phyloP scores from a whole-genome alignment of 2,888 invertebrate species.

The Plemyria rubiginata region DNA sequence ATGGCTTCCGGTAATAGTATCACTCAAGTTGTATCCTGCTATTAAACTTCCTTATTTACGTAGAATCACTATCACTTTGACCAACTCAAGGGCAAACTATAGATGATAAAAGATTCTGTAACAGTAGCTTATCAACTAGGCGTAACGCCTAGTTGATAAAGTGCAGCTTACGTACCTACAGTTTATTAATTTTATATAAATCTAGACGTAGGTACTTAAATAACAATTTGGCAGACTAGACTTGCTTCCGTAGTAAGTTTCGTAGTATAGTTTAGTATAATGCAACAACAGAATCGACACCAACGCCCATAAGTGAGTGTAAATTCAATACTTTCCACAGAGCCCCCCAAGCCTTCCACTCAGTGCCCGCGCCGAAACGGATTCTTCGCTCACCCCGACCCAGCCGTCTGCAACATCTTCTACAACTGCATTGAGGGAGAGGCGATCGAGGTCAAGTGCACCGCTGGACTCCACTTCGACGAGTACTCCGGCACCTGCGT shows the following conservation, averaged over 20 bases:
- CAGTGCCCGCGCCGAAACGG: constrained; percentile 94
- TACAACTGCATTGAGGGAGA: constrained; percentile 96
- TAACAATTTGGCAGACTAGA: not conserved
- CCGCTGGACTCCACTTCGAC: constrained; percentile 95
- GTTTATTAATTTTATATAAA: too few species aligned
- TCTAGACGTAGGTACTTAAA: not conserved
- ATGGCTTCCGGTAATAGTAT: constrained; percentile 5
- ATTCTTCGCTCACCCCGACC: constrained; percentile 95
- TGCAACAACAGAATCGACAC: too few species aligned
- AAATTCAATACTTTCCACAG: constrained; percentile 70
- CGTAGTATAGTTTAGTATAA: too few species aligned
- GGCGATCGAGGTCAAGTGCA: constrained; percentile 91
- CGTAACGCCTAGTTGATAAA: too few species aligned
- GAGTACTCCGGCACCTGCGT: constrained; percentile 95
- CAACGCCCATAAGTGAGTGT: too few species aligned
- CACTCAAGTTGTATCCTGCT: not conserved
- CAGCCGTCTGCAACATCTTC: constrained; percentile 92
- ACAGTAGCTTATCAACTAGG: too few species aligned
- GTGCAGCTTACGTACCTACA: too few species aligned
- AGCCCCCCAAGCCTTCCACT: constrained; percentile 89
- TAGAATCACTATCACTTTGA: constrained; percentile 7
- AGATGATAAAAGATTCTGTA: constrained; percentile 14
- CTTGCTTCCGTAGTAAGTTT: not conserved
- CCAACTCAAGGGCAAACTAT: constrained; percentile 24
- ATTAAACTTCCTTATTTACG: constrained; percentile 19